These are phyloP conservation scores for Lethrus apterus DNA, from an alignment of 1,140 invertebrate species.

Conservation along the genomic window DNA sequence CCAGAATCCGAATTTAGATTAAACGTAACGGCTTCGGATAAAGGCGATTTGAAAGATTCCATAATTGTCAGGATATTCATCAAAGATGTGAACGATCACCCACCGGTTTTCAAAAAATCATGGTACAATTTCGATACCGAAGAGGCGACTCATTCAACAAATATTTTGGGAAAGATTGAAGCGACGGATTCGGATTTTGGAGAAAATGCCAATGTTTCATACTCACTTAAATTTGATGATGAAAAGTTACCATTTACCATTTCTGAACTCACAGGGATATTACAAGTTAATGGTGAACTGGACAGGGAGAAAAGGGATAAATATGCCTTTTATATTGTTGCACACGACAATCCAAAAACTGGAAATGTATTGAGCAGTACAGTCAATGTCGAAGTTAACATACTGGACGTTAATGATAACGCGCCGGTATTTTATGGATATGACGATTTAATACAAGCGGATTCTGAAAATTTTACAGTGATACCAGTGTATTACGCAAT, in stretches of 20 bases:
- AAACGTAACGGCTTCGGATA: slow-evolving; percentile 69
- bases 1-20: slow-evolving; percentile 71
- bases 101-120: slow-evolving; percentile 70
- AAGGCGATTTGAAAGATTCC: slow-evolving; percentile 60
- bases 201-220: slow-evolving; percentile 67
- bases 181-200: slow-evolving; percentile 71
- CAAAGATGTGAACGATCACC: slow-evolving; percentile 79
- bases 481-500: slow-evolving; percentile 65
- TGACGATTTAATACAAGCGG: slow-evolving; percentile 46
- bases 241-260: slow-evolving; percentile 67
- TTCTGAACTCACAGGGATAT: slow-evolving; percentile 60
- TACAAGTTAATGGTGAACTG: slow-evolving; percentile 66
- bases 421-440: slow-evolving; percentile 64
- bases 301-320: slow-evolving; percentile 68
- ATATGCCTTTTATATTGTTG: slow-evolving; percentile 68
- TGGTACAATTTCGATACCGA: slow-evolving; percentile 77
- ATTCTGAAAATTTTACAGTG: background rate
- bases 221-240: slow-evolving; percentile 50
- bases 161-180: slow-evolving; percentile 57
- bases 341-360: slow-evolving; percentile 59
- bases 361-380: slow-evolving; percentile 54
- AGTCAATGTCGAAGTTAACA: slow-evolving; percentile 70
- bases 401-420: slow-evolving; percentile 76
- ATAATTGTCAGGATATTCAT: slow-evolving; percentile 62
- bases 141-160: slow-evolving; percentile 66